Percentiles rank a stretch among this genome's conserved stretches.
These are phyloP conservation scores for Spodoptera picta DNA, from an alignment of 2,888 invertebrate species.

Conservation along the genomic window DNA sequence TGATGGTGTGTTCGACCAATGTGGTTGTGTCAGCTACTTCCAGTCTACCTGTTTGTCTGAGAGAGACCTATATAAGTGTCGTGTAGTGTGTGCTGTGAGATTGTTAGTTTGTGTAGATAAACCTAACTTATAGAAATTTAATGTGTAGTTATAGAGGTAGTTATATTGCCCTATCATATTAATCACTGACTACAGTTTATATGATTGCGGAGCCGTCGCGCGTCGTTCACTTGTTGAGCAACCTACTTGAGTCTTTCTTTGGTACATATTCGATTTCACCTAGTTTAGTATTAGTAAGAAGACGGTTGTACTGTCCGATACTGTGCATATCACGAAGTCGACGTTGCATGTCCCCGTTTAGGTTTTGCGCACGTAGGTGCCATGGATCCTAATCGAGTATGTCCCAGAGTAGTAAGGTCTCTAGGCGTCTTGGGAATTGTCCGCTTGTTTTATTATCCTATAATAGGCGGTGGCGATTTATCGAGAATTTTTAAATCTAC, in stretches of 20 bases:
- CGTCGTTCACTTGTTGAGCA: slow-evolving; percentile 17
- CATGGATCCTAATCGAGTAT: slow-evolving; percentile 1
- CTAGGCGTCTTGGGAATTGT: too few species aligned
- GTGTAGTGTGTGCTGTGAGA: not conserved
- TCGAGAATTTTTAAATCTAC: too few species aligned
- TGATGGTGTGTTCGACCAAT: slow-evolving; percentile 2
- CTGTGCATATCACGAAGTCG: slow-evolving; percentile 9
- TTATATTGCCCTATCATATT: slow-evolving; percentile 13
- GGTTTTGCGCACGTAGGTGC: slow-evolving; percentile 3
- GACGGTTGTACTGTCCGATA: slow-evolving; percentile 8
- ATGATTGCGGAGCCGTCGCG: slow-evolving; percentile 6
- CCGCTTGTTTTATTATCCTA: too few species aligned
- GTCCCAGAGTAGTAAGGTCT: too few species aligned
- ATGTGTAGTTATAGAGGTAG: not conserved
- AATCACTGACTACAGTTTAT: slow-evolving; percentile 9
- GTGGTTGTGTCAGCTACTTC: slow-evolving; percentile 7
- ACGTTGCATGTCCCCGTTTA: slow-evolving; percentile 17
- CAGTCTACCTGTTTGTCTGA: slow-evolving; percentile 10
- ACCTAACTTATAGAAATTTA: slow-evolving; percentile 4
- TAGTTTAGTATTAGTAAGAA: slow-evolving; percentile 7
- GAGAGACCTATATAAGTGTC: slow-evolving; percentile 2
- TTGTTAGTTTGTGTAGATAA: not conserved
- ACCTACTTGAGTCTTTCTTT: slow-evolving; percentile 13
- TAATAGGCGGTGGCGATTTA: too few species aligned
- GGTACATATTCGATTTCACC: slow-evolving; percentile 11